Base-by-base conservation (phyloP, 2,888 invertebrate species). In the Zelleria hepariella region DNA sequence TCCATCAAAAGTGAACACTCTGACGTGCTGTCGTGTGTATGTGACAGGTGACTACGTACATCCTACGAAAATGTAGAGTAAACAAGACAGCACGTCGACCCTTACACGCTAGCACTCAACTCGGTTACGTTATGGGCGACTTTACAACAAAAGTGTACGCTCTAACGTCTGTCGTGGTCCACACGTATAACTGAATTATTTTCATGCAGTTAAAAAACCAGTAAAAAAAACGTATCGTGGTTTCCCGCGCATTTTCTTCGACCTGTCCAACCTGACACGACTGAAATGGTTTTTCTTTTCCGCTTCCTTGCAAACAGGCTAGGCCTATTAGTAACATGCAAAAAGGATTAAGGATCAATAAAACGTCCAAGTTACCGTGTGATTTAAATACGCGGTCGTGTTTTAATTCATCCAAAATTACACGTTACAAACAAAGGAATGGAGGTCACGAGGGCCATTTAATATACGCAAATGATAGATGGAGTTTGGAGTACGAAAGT, bases 401-500 rank as follows among this genome's bases (percentile, higher is more conserved):
- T 15, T 42, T 15, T 15, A 42, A 42, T 42, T 15, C 32, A 10
- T 42, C 32, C 32, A 42, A 21, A 51, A 51, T 15, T 42, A 42
- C 32, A 42, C 10, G 32, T 42, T 42, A 42, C 32, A 42, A n/a
- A 42, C 54, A 55, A 20, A 20, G 27, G 26, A 57, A 58, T 58
- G 20, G 51, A 58, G 58, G 58, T 25, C 49, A 58, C 26, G 26
- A 18, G 24, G 18, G 10, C 47, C 26, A 10, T 24, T 32, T 21
- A 15, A 21, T 8, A 20, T 27, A 55, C n/a, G 26, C 32, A 42
- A 57, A 47, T 61, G 58, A 60, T 57, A 60, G 59, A 62, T 58
- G 58, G 61, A 58, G 42, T 59, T 70, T 58, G 69, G 70, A 65
- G 67, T 67, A 65, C 32, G 72, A 66, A 78, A 74, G 66, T 76